Evolutionary conservation across 2,113 vertebrate genomes (phyloP), one percentile per base, ranked within the genome.

Genomic region (Apistogramma diplotaenia): DNA sequence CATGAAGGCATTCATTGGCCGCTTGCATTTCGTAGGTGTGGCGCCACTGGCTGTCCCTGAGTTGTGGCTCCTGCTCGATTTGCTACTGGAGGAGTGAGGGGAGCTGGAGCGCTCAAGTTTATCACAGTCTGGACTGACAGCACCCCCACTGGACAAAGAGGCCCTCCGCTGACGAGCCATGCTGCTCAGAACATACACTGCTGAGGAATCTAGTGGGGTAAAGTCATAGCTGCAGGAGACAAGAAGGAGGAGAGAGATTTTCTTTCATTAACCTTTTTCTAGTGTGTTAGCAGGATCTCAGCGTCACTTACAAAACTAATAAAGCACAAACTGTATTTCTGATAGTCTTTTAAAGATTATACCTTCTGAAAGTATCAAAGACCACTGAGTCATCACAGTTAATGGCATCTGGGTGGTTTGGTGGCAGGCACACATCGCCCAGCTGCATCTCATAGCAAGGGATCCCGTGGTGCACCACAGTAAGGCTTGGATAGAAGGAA

Each of bases 1-100:
- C 98, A 99, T 99, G 96, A 99, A 99, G 96, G 98, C 98, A 93
- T 99, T 99, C 98, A 99, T 99, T 96, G 98, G 98, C 96, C 98
- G 97, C 96, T 99, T 99, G 97, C 98, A 99, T 95, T 98, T 99
- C 87, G 95, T 97, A 90, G 97, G 97, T 58, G 96, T 96, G 96
- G 96, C 96, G 93, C 93, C 95, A 87, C 87, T 95, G 89, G 94
- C 90, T 92, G 96, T 97, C 96, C 96, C 97, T 97, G 98, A 97
- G 96, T 94, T 95, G 87, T 97, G 95, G 93, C 94, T 96, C 93
- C 96, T 96, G 92, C 94, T 95, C 90, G 97, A 96, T 95, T 97
- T 98, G 91, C 93, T 94, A 79, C 91, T 95, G 74, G 97, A 93
- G 73, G 96, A 95, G 78, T 97, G 96, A 76, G 96, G 90, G 0